These are phyloP conservation scores for Halcyon smyrnensis DNA, from an alignment of 2,797 vertebrate species.

Conservation along the genomic window DNA sequence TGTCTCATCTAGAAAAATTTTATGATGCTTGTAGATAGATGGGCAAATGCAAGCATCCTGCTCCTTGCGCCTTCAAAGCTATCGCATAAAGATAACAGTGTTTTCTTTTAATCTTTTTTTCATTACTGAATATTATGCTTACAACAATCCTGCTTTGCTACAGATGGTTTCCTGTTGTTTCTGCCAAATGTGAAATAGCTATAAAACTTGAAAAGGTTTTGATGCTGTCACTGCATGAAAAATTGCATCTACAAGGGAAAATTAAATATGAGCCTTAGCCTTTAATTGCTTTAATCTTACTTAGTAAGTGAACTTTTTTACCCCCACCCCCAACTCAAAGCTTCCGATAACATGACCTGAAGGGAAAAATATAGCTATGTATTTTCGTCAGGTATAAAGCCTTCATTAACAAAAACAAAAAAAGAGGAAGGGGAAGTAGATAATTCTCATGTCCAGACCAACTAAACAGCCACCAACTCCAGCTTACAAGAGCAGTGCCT, in stretches of 20 bases:
- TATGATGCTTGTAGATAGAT: conserved; percentile 4
- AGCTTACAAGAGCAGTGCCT: conserved; percentile 47
- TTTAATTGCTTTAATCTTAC: conserved; percentile 77
- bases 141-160: conserved; percentile 57
- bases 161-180: conserved; percentile 78
- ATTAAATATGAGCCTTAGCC: conserved; percentile 68
- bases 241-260: conserved; percentile 64
- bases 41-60: conserved; percentile 30
- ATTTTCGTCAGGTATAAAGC: conserved; percentile 62
- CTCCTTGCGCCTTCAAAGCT: conserved; percentile 63
- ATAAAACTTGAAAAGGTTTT: conserved; percentile 77
- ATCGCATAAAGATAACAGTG: conserved; percentile 31
- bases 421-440: conserved; percentile 66
- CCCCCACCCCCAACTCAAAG: conserved; percentile 59
- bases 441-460: conserved; percentile 65
- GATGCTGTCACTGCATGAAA: conserved; percentile 58
- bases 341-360: conserved; percentile 59
- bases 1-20: conserved; percentile 22
- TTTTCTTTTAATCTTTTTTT: conserved; percentile 73
- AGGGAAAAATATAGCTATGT: conserved; percentile 42
- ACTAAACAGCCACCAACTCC: conserved; percentile 53
- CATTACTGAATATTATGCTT: conserved; percentile 67
- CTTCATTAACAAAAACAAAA: conserved; percentile 63
- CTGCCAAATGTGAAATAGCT: conserved; percentile 71
- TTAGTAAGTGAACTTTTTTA: conserved; percentile 59